Conservation (phyloP, 2,888 invertebrate genomes). For the Serrognathus titanus region DNA sequence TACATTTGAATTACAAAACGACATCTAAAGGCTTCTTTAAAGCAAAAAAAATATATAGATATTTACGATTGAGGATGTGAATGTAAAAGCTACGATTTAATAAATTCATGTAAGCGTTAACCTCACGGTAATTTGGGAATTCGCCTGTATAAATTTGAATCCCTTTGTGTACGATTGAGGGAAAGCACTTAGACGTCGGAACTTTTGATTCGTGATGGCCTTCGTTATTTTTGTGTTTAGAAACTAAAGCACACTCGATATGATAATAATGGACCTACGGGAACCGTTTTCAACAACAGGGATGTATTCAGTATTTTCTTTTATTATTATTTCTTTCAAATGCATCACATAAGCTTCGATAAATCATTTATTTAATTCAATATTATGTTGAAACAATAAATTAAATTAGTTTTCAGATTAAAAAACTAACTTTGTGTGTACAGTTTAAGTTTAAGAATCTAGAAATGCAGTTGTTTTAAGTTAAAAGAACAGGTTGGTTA, state of each 20-base stretch:
- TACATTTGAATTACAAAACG: too few species aligned
- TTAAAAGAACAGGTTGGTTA: too few species aligned
- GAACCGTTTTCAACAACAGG: conserved; percentile 8
- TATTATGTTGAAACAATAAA: not conserved
- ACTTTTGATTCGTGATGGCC: conserved; percentile 31
- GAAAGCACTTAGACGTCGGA: conserved; percentile 30
- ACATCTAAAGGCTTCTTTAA: too few species aligned
- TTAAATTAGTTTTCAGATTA: too few species aligned
- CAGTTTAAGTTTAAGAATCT: too few species aligned
- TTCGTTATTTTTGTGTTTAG: conserved; percentile 33
- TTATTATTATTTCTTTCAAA: not conserved
- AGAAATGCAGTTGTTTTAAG: too few species aligned
- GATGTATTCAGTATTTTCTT: conserved; percentile 3
- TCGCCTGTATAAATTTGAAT: conserved; percentile 31
- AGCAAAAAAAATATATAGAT: too few species aligned
- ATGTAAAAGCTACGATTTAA: conserved; percentile 10
- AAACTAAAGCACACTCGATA: conserved; percentile 27
- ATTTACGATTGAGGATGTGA: not conserved
- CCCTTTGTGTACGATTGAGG: conserved; percentile 28
- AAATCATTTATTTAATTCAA: not conserved
- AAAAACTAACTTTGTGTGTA: too few species aligned
- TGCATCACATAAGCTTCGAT: not conserved
- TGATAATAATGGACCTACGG: conserved; percentile 21
- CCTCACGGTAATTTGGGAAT: conserved; percentile 25
- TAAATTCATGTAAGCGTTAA: conserved; percentile 24